A percentile compares a stretch with the other conserved stretches of the same genome.
Conservation (phyloP, 2,113 vertebrate genomes). For the Lamprologus tigripictilis region DNA sequence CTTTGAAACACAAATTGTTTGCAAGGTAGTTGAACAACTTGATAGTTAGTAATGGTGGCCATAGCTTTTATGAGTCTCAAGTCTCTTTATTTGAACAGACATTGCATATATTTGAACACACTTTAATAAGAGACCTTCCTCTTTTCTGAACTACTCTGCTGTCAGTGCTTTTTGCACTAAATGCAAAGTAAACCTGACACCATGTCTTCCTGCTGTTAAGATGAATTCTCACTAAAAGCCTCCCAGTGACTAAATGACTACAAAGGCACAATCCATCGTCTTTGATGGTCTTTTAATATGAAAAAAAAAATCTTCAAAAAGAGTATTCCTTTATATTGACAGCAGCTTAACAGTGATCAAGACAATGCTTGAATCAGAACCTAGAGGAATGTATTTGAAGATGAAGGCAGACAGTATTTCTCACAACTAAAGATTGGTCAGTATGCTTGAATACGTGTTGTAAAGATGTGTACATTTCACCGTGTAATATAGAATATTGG, state of each 20-base stretch:
- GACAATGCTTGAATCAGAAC: not conserved
- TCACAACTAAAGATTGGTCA: not conserved
- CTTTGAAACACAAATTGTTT: not conserved
- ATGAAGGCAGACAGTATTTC: not conserved
- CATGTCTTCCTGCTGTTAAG: not conserved
- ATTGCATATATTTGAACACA: not conserved
- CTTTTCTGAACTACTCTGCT: not conserved
- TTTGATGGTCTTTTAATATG: not conserved
- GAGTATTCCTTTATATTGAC: not conserved
- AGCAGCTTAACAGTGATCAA: not conserved
- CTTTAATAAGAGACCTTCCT: not conserved
- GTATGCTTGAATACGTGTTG: not conserved
- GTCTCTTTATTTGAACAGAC: not conserved
- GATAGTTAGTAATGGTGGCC: not conserved
- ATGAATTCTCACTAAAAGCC: not conserved
- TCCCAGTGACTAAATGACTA: not conserved
- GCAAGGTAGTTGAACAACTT: not conserved
- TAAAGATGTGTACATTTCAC: not conserved
- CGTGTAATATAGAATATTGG: not conserved
- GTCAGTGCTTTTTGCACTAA: not conserved
- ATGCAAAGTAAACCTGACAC: not conserved
- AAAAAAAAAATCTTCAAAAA: not conserved
- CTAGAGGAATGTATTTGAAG: not conserved
- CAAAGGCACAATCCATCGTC: not conserved
- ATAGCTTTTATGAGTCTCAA: not conserved